Percentiles rank a stretch among this genome's conserved stretches.
Conservation (phyloP, 2,113 vertebrate genomes). For the Nothoprocta perdicaria region DNA sequence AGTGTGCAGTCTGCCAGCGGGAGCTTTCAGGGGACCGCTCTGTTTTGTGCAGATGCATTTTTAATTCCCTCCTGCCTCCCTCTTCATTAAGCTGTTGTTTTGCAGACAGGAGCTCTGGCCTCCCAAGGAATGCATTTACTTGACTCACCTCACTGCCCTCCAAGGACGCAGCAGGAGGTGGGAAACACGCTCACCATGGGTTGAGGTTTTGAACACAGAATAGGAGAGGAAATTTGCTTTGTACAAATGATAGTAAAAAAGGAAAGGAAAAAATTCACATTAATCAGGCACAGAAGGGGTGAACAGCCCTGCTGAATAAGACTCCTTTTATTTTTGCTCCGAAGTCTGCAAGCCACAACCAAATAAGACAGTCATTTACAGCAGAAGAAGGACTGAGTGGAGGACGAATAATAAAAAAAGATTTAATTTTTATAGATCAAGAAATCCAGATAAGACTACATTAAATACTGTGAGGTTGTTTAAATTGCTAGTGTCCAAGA, state of each 20-base stretch:
- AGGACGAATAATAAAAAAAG: background rate
- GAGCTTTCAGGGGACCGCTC: background rate
- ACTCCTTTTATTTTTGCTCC: background rate
- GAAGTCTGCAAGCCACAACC: background rate
- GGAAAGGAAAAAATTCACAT: background rate
- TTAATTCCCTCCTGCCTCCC: constrained; percentile 1
- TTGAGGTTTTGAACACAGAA: background rate
- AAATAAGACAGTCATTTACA: background rate
- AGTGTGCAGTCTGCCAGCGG: background rate
- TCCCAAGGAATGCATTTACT: background rate
- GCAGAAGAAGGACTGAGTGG: background rate
- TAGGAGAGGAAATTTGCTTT: background rate
- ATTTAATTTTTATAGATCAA: background rate
- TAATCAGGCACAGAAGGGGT: background rate
- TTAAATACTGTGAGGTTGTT: background rate
- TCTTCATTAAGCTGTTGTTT: constrained; percentile 12
- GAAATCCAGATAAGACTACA: background rate
- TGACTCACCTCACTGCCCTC: background rate
- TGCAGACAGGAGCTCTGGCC: background rate
- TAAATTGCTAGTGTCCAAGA: background rate
- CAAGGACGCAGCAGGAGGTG: rapidly evolving
- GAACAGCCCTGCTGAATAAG: background rate
- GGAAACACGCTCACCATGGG: rapidly evolving
- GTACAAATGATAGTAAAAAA: background rate
- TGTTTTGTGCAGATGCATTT: background rate